Base-by-base conservation (phyloP, 1,140 invertebrate species). In the Tyrophagus putrescentiae region DNA sequence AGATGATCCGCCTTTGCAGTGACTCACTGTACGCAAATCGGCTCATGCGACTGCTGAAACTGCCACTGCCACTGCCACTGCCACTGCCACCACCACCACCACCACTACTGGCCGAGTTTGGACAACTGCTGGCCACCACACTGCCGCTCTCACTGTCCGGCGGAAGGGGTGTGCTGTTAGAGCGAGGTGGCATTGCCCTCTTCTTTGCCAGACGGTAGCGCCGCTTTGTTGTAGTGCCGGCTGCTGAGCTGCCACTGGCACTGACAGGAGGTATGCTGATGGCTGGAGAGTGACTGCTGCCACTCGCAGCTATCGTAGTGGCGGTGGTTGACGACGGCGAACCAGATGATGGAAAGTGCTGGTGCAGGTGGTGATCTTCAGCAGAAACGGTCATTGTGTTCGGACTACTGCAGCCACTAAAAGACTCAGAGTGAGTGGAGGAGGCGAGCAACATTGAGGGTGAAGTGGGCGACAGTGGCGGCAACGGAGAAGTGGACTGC, bases 401-500 rank as follows among this genome's bases (percentile, higher is more conserved):
- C n/a, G n/a, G n/a, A n/a, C n/a, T n/a, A n/a, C n/a, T n/a, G n/a
- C n/a, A n/a, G n/a, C n/a, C n/a, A n/a, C n/a, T n/a, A n/a, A n/a
- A n/a, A n/a, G n/a, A n/a, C n/a, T n/a, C n/a, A n/a, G n/a, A n/a
- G n/a, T n/a, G n/a, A n/a, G n/a, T n/a, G n/a, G n/a, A n/a, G n/a
- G n/a, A n/a, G n/a, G n/a, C n/a, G n/a, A n/a, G n/a, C n/a, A n/a
- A n/a, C n/a, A n/a, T n/a, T n/a, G n/a, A n/a, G n/a, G n/a, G n/a
- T n/a, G 45, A 48, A 48, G 7, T 25, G 23, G 45, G 45, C 7
- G 45, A 48, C 45, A 21, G 18, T 9, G 45, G 45, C 31, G 45
- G 45, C 45, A 48, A 48, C 31, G 45, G 45, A 21, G 45, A 48
- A 7, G 45, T 48, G 21, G 45, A 48, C 31, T 48, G 45, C 45